phyloP scores from a whole-genome alignment of 2,797 vertebrate species.

The Sebastes reedi region DNA sequence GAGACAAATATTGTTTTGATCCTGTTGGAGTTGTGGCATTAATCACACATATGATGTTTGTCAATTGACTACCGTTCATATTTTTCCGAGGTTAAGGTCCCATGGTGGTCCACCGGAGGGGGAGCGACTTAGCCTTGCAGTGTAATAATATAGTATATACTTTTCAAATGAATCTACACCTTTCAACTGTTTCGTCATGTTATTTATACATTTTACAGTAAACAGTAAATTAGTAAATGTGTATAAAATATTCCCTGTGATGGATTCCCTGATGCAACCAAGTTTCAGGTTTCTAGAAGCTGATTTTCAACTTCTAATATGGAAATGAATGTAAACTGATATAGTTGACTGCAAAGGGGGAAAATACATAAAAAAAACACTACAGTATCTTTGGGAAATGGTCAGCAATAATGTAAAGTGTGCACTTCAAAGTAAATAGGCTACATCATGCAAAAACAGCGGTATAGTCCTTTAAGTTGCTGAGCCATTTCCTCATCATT shows the following conservation, averaged over 20 bases:
- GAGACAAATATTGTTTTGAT: too few relatives aligned
- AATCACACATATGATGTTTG: too few relatives aligned
- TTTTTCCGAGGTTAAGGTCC: too few relatives aligned
- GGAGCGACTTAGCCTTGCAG: too few relatives aligned
- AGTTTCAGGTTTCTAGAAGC: neutral
- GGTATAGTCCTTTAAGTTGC: neutral
- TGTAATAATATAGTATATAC: neutral
- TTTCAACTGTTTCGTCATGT: neutral
- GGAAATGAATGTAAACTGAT: neutral
- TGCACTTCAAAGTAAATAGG: neutral
- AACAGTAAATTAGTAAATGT: neutral
- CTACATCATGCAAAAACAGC: neutral
- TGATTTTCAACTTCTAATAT: neutral
- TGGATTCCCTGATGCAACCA: neutral
- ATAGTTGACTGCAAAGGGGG: neutral
- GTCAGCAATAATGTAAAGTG: neutral
- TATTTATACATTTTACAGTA: neutral
- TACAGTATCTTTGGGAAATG: neutral
- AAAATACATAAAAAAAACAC: neutral
- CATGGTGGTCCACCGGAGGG: too few relatives aligned
- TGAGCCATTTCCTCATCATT: slow-evolving; percentile 40
- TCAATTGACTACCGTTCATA: too few relatives aligned
- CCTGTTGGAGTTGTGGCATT: rapidly evolving
- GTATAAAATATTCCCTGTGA: neutral
- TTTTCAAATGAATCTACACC: neutral